phyloP scores from a whole-genome alignment of 2,797 vertebrate genomes.

The Eulemur rubriventer region DNA sequence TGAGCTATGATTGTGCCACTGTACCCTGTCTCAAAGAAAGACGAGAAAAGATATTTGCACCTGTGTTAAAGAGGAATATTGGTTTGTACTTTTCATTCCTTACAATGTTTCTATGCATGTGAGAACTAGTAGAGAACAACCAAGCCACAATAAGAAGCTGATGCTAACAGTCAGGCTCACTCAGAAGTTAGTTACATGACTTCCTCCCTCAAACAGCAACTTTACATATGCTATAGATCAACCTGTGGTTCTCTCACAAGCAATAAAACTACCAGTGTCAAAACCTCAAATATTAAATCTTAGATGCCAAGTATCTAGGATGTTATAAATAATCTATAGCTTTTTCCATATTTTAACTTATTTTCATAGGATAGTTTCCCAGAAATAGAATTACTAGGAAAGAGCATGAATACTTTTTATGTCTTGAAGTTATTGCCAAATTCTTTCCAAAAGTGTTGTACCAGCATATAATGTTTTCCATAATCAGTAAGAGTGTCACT shows the following conservation, averaged over 20 bases:
- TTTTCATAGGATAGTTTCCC: slow-evolving; percentile 50
- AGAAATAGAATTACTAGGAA: slow-evolving; percentile 44
- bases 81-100: not conserved
- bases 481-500: slow-evolving; percentile 13
- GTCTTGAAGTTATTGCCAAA: slow-evolving; percentile 30
- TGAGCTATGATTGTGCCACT: not conserved
- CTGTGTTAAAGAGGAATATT: not conserved
- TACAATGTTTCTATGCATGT: not conserved
- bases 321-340: slow-evolving; percentile 64
- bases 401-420: not conserved
- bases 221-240: slow-evolving; percentile 18
- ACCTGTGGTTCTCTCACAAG: slow-evolving; percentile 31
- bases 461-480: slow-evolving; percentile 36
- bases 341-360: slow-evolving; percentile 47
- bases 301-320: slow-evolving; percentile 38
- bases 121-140: not conserved
- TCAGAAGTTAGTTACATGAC: not conserved
- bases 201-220: not conserved
- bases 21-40: not conserved
- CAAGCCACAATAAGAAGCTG: slow-evolving; percentile 4
- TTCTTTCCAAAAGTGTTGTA: slow-evolving; percentile 36
- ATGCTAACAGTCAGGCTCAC: not conserved
- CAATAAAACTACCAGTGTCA: slow-evolving; percentile 56
- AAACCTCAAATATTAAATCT: slow-evolving; percentile 53
- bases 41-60: not conserved